phyloP scores from a whole-genome alignment of 1,140 invertebrate species.

The Idris sp. region DNA sequence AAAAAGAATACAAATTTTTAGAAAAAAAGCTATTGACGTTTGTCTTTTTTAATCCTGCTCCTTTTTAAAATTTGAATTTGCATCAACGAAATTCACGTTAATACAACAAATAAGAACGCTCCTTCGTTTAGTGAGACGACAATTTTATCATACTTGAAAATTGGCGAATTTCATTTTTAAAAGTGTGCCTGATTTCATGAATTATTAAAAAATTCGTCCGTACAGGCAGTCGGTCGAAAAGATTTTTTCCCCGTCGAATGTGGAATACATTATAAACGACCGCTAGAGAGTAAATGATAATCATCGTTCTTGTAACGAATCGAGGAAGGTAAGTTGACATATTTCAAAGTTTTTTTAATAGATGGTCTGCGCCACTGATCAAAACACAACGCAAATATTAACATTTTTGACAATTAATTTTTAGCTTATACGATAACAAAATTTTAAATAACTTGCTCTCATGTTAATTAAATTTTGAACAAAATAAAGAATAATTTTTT shows the following conservation, averaged over 20 bases:
- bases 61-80: background rate
- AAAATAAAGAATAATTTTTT: too few relatives aligned
- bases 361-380: too few relatives aligned
- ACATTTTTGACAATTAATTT: too few relatives aligned
- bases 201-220: constrained; percentile 56
- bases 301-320: constrained; percentile 39
- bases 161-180: constrained; percentile 57
- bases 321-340: constrained; percentile 32
- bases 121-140: constrained; percentile 29
- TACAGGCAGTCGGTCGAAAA: constrained; percentile 27
- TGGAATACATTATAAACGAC: constrained; percentile 44
- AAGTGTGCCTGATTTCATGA: constrained; percentile 61
- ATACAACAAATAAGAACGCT: constrained; percentile 23
- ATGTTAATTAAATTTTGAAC: too few relatives aligned
- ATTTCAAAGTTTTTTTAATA: constrained; percentile 10
- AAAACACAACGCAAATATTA: too few relatives aligned
- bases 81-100: constrained; percentile 7
- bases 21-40: constrained; percentile 59
- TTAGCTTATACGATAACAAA: too few relatives aligned
- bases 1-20: constrained; percentile 78
- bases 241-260: constrained; percentile 49
- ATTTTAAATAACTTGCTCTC: too few relatives aligned
- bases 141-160: constrained; percentile 44
- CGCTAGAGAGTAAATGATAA: constrained; percentile 26
- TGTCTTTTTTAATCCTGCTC: constrained; percentile 5